Conservation (phyloP, 2,797 vertebrate species). For the Enteromius thamalakanensis region DNA sequence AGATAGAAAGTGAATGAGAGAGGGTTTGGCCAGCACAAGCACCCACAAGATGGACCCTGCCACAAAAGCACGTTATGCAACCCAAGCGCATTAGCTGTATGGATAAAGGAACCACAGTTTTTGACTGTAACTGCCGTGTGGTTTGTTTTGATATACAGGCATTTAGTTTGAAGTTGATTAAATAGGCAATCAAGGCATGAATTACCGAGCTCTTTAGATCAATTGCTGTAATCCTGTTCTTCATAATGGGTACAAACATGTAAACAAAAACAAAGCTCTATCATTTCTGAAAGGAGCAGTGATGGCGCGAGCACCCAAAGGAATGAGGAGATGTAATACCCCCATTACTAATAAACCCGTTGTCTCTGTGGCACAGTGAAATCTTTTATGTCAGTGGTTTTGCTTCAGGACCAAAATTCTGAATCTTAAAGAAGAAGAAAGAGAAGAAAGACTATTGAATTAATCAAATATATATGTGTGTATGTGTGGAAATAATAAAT, state of each 20-base stretch:
- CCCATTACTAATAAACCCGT: slow-evolving; percentile 20
- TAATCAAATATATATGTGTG: not conserved
- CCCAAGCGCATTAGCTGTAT: slow-evolving; percentile 23
- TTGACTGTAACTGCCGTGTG: slow-evolving; percentile 30
- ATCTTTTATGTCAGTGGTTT: not conserved
- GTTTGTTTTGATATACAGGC: slow-evolving; percentile 48
- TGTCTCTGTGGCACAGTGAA: slow-evolving; percentile 34
- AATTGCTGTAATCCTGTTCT: slow-evolving; percentile 57
- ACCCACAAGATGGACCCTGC: slow-evolving; percentile 30
- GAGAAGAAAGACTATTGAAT: not conserved
- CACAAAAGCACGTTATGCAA: slow-evolving; percentile 40
- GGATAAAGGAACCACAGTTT: slow-evolving; percentile 2
- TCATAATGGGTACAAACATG: slow-evolving; percentile 52
- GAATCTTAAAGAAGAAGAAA: not conserved
- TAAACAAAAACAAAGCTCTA: slow-evolving; percentile 53
- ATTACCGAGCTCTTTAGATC: slow-evolving; percentile 57
- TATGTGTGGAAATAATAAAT: not conserved
- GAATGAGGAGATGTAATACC: slow-evolving; percentile 32
- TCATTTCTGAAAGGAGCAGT: slow-evolving; percentile 32
- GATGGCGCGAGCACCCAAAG: slow-evolving; percentile 24
- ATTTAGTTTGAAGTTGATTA: slow-evolving; percentile 57
- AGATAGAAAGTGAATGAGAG: slow-evolving; percentile 24
- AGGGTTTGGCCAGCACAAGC: slow-evolving; percentile 10
- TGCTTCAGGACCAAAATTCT: slow-evolving; percentile 1
- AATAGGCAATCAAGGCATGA: slow-evolving; percentile 56